Conservation (phyloP, 2,888 invertebrate species). For the Drosophila borealis region DNA sequence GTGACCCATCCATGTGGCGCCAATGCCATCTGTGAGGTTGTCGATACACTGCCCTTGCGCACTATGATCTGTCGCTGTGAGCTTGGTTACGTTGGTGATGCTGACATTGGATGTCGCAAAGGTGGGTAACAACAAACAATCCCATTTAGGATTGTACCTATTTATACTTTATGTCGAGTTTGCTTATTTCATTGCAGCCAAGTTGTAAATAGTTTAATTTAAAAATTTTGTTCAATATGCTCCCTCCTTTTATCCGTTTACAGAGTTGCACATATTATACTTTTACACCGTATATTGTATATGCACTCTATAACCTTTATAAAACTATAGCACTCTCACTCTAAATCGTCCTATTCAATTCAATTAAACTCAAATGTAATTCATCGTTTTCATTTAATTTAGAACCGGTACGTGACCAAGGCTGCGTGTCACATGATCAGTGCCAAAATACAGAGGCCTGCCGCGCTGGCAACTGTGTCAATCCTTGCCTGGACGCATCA, state of each 20-base stretch:
- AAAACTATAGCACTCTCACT: slow-evolving; percentile 60
- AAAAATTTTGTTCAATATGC: slow-evolving; percentile 9
- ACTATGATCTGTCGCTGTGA: slow-evolving; percentile 95
- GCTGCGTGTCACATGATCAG: slow-evolving; percentile 90
- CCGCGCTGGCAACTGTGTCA: slow-evolving; percentile 90
- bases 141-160: not conserved
- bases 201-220: slow-evolving; percentile 44
- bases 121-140: slow-evolving; percentile 86
- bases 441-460: slow-evolving; percentile 91
- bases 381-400: not conserved
- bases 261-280: slow-evolving; percentile 58
- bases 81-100: slow-evolving; percentile 93
- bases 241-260: slow-evolving; percentile 18
- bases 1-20: slow-evolving; percentile 92
- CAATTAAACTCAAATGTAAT: slow-evolving; percentile 6
- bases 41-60: slow-evolving; percentile 93
- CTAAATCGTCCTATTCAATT: no score
- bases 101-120: slow-evolving; percentile 92
- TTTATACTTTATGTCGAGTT: slow-evolving; percentile 53
- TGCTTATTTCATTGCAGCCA: slow-evolving; percentile 72
- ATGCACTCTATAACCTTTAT: slow-evolving; percentile 63
- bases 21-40: slow-evolving; percentile 93
- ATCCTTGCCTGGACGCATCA: slow-evolving; percentile 88
- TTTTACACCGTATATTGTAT: slow-evolving; percentile 30
- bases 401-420: slow-evolving; percentile 85